Percentiles rank a stretch among this genome's conserved stretches.
phyloP scores from a whole-genome alignment of 2,888 invertebrate species.

The Corbicula japonica region DNA sequence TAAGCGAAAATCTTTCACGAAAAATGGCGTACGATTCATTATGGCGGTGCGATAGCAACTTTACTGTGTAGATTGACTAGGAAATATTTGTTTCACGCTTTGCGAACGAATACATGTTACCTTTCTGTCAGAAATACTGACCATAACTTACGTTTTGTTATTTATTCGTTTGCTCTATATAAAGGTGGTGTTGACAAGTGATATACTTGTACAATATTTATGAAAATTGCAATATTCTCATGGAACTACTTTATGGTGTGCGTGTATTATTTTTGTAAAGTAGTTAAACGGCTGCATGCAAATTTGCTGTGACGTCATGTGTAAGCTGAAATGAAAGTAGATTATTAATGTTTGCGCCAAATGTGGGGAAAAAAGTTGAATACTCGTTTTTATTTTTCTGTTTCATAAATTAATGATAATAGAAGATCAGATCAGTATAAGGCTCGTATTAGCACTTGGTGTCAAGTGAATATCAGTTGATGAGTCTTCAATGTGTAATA shows the following conservation, averaged over 20 bases:
- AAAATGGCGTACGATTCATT: slow-evolving; percentile 49
- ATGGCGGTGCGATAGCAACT: slow-evolving; percentile 41
- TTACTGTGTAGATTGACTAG: slow-evolving; percentile 14
- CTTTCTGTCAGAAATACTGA: no score
- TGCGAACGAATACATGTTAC: slow-evolving; percentile 14
- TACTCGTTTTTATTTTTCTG: background rate
- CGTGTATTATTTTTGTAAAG: background rate
- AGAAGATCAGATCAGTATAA: no score
- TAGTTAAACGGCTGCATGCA: slow-evolving; percentile 30
- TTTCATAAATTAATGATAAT: background rate
- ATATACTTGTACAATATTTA: background rate
- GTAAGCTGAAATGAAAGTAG: slow-evolving; percentile 33
- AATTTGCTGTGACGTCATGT: slow-evolving; percentile 35
- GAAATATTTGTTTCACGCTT: slow-evolving; percentile 8
- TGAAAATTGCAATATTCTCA: background rate
- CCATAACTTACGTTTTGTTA: no score
- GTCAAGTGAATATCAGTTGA: no score
- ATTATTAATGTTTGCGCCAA: background rate
- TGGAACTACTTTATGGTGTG: slow-evolving; percentile 8
- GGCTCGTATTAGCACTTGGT: no score
- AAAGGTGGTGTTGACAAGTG: background rate
- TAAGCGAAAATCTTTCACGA: slow-evolving; percentile 38
- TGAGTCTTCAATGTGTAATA: no score
- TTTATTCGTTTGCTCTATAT: no score
- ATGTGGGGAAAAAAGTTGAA: background rate